Conservation (phyloP, 2,888 invertebrate genomes). For the Agrotis segetum region DNA sequence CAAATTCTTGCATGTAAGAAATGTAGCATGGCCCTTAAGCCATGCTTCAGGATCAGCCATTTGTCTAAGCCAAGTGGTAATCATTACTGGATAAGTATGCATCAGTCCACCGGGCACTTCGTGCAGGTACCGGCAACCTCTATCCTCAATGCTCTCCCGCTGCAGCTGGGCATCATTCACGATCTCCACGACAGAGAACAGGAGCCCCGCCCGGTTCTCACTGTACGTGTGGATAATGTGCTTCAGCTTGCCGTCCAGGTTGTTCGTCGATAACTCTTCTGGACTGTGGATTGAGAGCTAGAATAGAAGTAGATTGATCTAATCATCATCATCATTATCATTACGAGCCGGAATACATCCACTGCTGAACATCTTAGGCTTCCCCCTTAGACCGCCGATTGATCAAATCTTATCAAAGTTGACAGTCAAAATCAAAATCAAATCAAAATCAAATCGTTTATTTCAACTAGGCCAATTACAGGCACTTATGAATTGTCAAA, state of each 20-base stretch:
- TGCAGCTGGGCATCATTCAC: constrained; percentile 80
- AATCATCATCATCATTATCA: too few relatives aligned
- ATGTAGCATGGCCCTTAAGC: too few relatives aligned
- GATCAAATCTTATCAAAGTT: neutral
- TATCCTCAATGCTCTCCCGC: constrained; percentile 82
- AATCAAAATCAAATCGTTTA: too few relatives aligned
- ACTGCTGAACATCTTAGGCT: too few relatives aligned
- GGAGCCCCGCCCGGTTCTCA: constrained; percentile 66
- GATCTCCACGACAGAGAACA: constrained; percentile 82
- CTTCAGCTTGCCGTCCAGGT: constrained; percentile 71
- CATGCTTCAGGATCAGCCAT: too few relatives aligned
- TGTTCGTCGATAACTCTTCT: constrained; percentile 79
- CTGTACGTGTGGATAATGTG: constrained; percentile 64
- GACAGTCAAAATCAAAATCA: too few relatives aligned
- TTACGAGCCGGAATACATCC: too few relatives aligned
- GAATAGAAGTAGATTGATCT: constrained; percentile 13
- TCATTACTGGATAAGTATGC: constrained; percentile 76
- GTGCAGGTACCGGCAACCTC: constrained; percentile 91
- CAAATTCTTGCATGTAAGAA: too few relatives aligned
- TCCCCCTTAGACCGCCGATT: too few relatives aligned
- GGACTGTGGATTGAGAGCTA: constrained; percentile 80
- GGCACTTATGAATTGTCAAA: too few relatives aligned
- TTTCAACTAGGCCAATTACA: too few relatives aligned
- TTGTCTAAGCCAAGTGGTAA: too few relatives aligned
- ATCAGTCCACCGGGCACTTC: constrained; percentile 82